Evolutionary conservation across 2,113 vertebrate genomes (phyloP), one percentile per base, ranked within the genome.

Genomic region (Kryptolebias marmoratus): DNA sequence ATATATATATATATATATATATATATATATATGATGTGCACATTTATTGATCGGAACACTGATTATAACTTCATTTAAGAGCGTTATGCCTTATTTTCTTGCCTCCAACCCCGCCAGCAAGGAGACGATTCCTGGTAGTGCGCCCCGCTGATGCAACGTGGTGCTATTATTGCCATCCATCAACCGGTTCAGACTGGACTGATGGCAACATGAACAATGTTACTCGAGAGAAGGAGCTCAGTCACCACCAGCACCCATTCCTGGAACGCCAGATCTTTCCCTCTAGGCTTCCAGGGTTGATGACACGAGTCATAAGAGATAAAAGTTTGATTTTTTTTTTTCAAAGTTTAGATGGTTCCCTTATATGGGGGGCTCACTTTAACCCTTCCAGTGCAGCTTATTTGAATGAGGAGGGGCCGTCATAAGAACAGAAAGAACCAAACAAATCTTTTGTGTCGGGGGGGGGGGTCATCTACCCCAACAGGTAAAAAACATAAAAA

Each of bases 181-280:
- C 55, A 88, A 85, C 89, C 81, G 81, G 89, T 87, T 91, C 81
- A 86, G 81, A 91, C 89, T 85, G 89, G 90, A 83, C 79, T 58
- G 61, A 53, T 67, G 56, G 57, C 44, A 60, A 57, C 70, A 73
- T 71, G 27, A 70, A 82, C 72, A 48, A 65, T 64, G 77, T 82
- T 73, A 44, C 60, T 50, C 56, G 54, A 73, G 60, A 64, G 80
- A 61, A 18, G 12, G 14, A 54, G 28, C 11, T 0, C 36, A 2
- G 0, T 53, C 56, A 14, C 18, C 53, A n/a, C 15, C 18, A 69
- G 2, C 63, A 48, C 52, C 11, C 48, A 36, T 50, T 44, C 1
- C 31, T 10, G 59, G 54, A 53, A 61, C 74, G 11, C 7, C 13
- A 47, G 8, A 22, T 50, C 32, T 53, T 11, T 5, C 65, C 64